These are phyloP conservation scores for Chromis chromis DNA, from an alignment of 2,797 vertebrate species.

Conservation along the genomic window DNA sequence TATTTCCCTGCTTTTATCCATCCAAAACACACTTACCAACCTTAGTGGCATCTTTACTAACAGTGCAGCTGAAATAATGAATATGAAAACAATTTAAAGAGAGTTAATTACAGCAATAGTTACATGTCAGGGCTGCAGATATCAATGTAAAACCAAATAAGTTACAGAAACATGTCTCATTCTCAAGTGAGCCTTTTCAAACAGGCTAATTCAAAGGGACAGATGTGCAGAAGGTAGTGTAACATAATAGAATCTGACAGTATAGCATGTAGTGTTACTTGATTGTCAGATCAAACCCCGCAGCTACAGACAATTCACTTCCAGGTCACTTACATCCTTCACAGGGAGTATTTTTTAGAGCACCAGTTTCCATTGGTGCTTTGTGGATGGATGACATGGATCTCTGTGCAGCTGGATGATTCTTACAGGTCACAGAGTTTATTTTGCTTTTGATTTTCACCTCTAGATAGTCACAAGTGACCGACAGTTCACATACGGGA, in stretches of 20 bases:
- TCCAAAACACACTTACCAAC: no score
- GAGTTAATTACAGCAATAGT: no score
- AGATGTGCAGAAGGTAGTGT: background rate
- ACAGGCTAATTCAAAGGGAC: background rate
- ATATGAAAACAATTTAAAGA: no score
- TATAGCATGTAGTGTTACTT: background rate
- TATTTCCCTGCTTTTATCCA: no score
- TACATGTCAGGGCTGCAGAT: no score
- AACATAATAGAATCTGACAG: background rate
- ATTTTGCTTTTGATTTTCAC: no score
- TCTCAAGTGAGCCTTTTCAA: no score
- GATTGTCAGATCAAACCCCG: background rate
- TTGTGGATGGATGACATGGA: background rate
- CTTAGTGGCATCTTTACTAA: background rate
- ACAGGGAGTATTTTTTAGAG: constrained; percentile 7
- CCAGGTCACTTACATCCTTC: constrained; percentile 34
- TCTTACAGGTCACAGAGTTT: background rate
- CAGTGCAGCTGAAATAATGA: background rate
- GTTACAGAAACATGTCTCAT: no score
- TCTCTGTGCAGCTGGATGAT: constrained; percentile 27
- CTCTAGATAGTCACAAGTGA: no score
- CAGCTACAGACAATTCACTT: constrained; percentile 31
- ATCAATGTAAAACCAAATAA: no score
- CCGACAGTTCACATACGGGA: no score
- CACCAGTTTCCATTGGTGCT: constrained; percentile 19